Evolutionary conservation across 2,113 vertebrate genomes (phyloP).

Genomic region (Muscicapa adusta): DNA sequence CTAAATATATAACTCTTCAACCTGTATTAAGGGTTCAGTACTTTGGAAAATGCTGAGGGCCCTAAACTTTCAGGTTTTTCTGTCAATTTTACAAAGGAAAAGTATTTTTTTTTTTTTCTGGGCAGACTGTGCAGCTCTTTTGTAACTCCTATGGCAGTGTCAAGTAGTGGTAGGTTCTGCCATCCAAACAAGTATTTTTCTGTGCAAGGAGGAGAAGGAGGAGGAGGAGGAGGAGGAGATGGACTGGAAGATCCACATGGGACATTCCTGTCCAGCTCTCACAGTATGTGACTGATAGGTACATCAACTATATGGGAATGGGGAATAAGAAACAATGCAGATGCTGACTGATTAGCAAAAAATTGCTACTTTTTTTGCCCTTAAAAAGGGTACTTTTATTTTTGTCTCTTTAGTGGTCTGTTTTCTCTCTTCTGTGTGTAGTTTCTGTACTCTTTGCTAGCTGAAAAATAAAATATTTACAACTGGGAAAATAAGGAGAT

Average conservation of each 20-base stretch:
- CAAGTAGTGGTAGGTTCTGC: background rate
- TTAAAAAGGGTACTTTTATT: background rate
- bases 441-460: background rate
- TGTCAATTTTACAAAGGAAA: background rate
- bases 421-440: background rate
- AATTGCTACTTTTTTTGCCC: accelerated
- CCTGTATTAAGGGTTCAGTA: background rate
- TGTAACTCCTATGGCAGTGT: background rate
- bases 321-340: background rate
- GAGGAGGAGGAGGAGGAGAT: background rate
- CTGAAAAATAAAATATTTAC: background rate
- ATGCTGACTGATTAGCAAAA: background rate
- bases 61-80: background rate
- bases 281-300: background rate
- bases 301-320: background rate
- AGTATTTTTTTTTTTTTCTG: background rate
- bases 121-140: background rate
- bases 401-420: background rate
- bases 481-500: background rate
- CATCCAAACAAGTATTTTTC: background rate
- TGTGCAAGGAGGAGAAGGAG: background rate
- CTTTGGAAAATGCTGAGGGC: background rate
- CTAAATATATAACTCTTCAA: background rate
- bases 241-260: background rate
- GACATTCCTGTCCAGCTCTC: background rate